Conservation (phyloP, 2,888 invertebrate genomes). For the Scaptomyza polygonia region DNA sequence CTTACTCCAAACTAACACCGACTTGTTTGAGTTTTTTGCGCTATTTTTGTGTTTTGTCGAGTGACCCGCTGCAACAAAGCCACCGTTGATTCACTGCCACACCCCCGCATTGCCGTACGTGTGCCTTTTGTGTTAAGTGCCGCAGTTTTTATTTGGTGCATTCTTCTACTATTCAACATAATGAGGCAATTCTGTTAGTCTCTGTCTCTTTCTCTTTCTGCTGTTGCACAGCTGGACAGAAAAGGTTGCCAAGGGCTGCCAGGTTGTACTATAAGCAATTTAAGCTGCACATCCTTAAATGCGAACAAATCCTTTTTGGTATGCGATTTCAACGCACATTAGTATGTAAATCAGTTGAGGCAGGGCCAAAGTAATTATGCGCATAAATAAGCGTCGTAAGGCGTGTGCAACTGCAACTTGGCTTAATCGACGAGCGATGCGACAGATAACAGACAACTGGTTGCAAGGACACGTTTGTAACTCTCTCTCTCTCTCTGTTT, state of each 20-base stretch:
- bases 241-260: background rate
- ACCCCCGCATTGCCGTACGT: constrained; percentile 36
- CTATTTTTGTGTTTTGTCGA: constrained; percentile 2
- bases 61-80: constrained; percentile 4
- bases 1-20: too few relatives aligned
- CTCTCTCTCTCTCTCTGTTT: background rate
- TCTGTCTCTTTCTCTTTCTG: background rate
- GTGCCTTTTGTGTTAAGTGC: constrained; percentile 74
- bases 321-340: constrained; percentile 51
- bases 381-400: constrained; percentile 64
- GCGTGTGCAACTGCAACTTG: constrained; percentile 23
- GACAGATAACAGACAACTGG: constrained; percentile 27
- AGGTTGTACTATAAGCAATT: constrained; percentile 14
- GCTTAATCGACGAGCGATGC: constrained; percentile 59
- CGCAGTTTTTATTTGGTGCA: constrained; percentile 64
- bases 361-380: constrained; percentile 62
- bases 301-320: constrained; percentile 55
- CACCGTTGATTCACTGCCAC: constrained; percentile 1
- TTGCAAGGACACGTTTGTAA: constrained; percentile 17
- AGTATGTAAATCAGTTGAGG: background rate
- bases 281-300: constrained; percentile 47
- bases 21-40: background rate
- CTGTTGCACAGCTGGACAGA: constrained; percentile 1
- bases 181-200: constrained; percentile 65
- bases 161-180: constrained; percentile 59